phyloP scores from a whole-genome alignment of 2,888 invertebrate genomes.

The Polyommatus icarus region DNA sequence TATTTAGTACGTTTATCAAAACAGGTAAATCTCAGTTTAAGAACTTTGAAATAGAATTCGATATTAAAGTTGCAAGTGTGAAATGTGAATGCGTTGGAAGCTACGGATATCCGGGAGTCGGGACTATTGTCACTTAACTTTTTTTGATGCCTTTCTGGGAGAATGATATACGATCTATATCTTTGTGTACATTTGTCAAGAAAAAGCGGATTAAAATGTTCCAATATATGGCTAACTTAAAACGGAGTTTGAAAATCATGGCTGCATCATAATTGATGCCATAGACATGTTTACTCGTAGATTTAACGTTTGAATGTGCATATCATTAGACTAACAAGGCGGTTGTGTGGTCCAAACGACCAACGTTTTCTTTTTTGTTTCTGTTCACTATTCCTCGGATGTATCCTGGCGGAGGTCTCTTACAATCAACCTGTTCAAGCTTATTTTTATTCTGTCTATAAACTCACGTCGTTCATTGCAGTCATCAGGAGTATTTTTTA shows the following conservation, averaged over 20 bases:
- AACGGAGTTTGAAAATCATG: background rate
- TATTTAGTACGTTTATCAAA: background rate
- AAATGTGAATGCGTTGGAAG: background rate
- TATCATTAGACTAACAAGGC: conserved; percentile 73
- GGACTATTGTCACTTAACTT: background rate
- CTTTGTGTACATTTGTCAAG: background rate
- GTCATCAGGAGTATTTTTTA: background rate
- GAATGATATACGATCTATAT: background rate
- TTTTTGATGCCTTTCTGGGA: background rate
- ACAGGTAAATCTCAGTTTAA: background rate
- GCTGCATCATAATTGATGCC: conserved; percentile 36
- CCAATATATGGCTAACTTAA: background rate
- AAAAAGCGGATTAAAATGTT: background rate
- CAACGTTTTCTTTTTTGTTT: conserved; percentile 57
- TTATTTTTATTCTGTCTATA: conserved; percentile 5
- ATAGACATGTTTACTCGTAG: conserved; percentile 40
- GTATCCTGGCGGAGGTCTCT: conserved; percentile 34
- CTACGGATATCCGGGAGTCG: background rate
- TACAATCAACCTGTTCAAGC: conserved; percentile 24
- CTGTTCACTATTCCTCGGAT: conserved; percentile 41
- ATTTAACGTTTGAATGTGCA: conserved; percentile 68
- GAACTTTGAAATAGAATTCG: background rate
- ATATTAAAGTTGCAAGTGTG: background rate
- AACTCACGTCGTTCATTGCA: background rate
- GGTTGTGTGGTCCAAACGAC: conserved; percentile 77